Evolutionary conservation across 1,140 invertebrate species (phyloP), one percentile per base, ranked within the genome.

Genomic region (Drosophila auraria): DNA sequence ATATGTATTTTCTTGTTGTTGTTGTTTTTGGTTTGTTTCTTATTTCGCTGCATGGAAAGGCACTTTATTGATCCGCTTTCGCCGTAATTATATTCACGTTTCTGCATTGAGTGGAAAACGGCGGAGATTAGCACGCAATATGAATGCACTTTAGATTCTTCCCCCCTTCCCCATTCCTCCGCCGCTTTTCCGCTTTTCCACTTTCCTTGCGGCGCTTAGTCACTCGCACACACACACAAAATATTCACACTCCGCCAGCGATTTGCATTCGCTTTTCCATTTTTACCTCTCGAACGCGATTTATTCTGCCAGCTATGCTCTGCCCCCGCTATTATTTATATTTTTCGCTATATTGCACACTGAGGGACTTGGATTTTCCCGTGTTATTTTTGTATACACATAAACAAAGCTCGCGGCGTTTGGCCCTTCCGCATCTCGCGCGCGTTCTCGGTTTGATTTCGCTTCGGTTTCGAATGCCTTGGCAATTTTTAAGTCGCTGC

Each of bases 21-120:
- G 14, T 36, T 30, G 33, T 72, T 40, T 33, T 72, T 44, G 7
- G 20, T 38, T 74, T 47, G 53, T 38, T 56, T 40, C 33, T 40
- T 38, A 27, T 45, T 69, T 44, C 30, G 57, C 42, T 76, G 58
- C 57, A 73, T 69, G 60, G 66, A 74, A 72, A 72, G 60, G 61
- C 70, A 65, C 54, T 77, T 78, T 78, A 78, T 78, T 78, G 74
- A 78, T 78, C 76, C 75, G 75, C 75, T 78, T 78, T 78, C 64
- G 75, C 76, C 65, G 57, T 60, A 78, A 70, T 78, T 78, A 78
- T 78, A 78, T 63, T 78, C 74, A 69, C 74, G 68, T 75, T 75
- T 76, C 73, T 76, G 71, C 54, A 51, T 38, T n/a, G n/a, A 74
- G 59, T 38, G 72, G 47, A 76, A 53, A 77, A 77, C 72, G 40